Conservation (phyloP, 2,888 invertebrate genomes). For the Barypeithes pellucidus region DNA sequence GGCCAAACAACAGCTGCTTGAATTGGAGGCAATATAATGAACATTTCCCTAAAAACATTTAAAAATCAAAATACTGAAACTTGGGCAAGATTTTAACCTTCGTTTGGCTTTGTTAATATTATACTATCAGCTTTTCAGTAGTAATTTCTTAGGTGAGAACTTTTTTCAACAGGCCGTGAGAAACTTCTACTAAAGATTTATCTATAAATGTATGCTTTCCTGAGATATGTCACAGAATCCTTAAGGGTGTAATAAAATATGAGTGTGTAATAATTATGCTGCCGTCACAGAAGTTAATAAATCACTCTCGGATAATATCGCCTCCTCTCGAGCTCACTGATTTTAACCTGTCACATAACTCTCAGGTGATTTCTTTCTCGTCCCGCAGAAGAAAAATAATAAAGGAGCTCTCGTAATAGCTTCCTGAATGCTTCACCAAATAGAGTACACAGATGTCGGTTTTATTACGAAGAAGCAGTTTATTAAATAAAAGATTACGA, state of each 20-base stretch:
- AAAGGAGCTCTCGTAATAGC: constrained; percentile 33
- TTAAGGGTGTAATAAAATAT: constrained; percentile 46
- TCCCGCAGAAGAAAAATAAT: constrained; percentile 41
- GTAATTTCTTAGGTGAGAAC: too few relatives aligned
- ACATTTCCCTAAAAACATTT: too few relatives aligned
- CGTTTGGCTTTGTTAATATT: too few relatives aligned
- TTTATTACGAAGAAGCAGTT: not conserved
- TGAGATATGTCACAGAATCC: constrained; percentile 28
- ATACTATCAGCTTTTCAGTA: too few relatives aligned
- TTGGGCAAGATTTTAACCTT: too few relatives aligned
- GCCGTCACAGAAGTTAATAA: constrained; percentile 45
- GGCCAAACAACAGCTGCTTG: too few relatives aligned
- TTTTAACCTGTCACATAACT: constrained; percentile 52
- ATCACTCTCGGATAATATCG: constrained; percentile 48
- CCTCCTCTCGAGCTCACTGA: constrained; percentile 51
- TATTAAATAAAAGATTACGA: too few relatives aligned
- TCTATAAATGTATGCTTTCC: constrained; percentile 15
- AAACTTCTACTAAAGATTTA: constrained; percentile 6
- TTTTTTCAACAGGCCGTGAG: too few relatives aligned
- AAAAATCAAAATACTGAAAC: too few relatives aligned
- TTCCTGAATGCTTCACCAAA: constrained; percentile 29
- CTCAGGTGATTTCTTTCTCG: constrained; percentile 49
- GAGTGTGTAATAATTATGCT: constrained; percentile 47
- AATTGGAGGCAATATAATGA: too few relatives aligned
- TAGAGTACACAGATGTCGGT: constrained; percentile 1